Percentiles rank a stretch among this genome's conserved stretches.
Evolutionary conservation across 2,888 invertebrate genomes (phyloP).

Genomic region (Lymantria dispar): DNA sequence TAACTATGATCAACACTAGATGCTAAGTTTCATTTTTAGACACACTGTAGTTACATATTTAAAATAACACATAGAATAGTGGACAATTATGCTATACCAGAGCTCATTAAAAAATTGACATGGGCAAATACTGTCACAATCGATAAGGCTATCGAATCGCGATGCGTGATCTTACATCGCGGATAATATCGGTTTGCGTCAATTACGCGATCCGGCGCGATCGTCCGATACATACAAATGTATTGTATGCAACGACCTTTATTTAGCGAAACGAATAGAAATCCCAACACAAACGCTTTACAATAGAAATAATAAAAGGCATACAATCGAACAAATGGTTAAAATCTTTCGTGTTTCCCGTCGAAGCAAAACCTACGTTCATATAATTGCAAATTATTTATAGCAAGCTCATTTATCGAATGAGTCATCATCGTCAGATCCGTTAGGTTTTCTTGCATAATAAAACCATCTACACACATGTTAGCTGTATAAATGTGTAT

Average conservation of each 20-base stretch:
- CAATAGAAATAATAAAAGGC: constrained; percentile 27
- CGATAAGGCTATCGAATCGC: constrained; percentile 69
- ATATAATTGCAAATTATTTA: constrained; percentile 15
- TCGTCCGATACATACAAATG: constrained; percentile 75
- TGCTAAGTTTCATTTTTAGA: no score
- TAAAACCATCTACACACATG: constrained; percentile 13
- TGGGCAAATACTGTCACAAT: constrained; percentile 65
- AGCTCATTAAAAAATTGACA: constrained; percentile 66
- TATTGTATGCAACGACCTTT: constrained; percentile 68
- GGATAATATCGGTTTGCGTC: constrained; percentile 78
- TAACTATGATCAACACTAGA: no score
- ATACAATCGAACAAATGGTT: neutral
- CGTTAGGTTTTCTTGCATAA: constrained; percentile 23
- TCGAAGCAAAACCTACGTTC: constrained; percentile 13
- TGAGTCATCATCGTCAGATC: constrained; percentile 21
- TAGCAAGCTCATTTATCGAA: constrained; percentile 8
- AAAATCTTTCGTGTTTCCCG: no score
- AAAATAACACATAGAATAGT: neutral
- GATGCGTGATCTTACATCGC: constrained; percentile 71
- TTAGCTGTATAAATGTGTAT: neutral
- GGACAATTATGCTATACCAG: constrained; percentile 60
- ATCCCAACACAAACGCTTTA: constrained; percentile 21
- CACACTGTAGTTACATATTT: no score
- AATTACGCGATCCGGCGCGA: constrained; percentile 75
- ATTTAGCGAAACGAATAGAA: constrained; percentile 36